Evolutionary conservation across 2,888 invertebrate genomes (phyloP), one percentile per base, ranked within the genome.

Genomic region (Chorisops tibialis): DNA sequence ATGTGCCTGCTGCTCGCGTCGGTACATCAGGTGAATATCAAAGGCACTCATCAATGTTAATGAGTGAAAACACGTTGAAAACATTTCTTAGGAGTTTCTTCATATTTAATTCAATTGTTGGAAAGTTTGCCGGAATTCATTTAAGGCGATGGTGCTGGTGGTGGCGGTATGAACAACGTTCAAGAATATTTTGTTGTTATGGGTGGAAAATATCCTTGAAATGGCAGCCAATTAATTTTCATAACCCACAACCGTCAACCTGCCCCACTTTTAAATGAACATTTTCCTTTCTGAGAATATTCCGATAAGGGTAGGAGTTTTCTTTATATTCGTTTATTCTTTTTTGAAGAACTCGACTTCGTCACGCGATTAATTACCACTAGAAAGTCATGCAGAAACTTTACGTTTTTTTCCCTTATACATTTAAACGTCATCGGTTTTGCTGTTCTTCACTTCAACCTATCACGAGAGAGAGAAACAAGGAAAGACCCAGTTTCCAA

Each of bases 101-200:
- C 49, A 24, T 24, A 24, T 49, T 49, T 49, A 24, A 49, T 30
- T 49, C 49, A 49, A 49, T 49, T 49, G 49, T 24, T 49, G 24
- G 6, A 49, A 49, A 49, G 24, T 49, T 49, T 24, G 49, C n/a
- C 22, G 22, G 12, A 41, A 41, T 6, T 41, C 41, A 41, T 16
- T 41, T n/a, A 41, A 41, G 12, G 6, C 41, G 41, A 41, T 1
- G 16, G 12, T 1, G 41, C 16, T n/a, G 16, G 5, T 41, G 1
- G 5, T 16, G 11, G 6, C n/a, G 11, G 2, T 41, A 37, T 37
- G 11, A 11, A 6, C 37, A 2, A 30, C 30, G 30, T 30, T 30
- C 30, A 12, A 41, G 16, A 14, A 12, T 41, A 41, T 41, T 14
- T 3, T 6, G n/a, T n/a, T 1, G 16, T 41, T 3, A 41, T 11